Evolutionary conservation across 92 coral and sea anemone species (phyloP).

Genomic region (Phymanthus crucifer): DNA sequence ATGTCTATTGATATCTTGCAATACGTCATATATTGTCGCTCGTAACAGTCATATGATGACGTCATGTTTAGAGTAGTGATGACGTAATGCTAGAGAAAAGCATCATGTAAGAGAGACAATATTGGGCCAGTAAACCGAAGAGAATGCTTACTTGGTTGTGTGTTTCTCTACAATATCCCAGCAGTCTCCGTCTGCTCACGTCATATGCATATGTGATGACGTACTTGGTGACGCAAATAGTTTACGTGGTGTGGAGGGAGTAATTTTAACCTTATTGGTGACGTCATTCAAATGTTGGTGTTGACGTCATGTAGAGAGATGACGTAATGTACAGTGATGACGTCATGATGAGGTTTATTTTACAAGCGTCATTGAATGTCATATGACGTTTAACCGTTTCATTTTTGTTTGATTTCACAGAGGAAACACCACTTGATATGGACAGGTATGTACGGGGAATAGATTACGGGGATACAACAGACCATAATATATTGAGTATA

Average conservation of each 20-base stretch:
- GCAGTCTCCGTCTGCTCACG: background rate
- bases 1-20: background rate
- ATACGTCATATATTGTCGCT: background rate
- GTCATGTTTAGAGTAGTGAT: slow-evolving; percentile 38
- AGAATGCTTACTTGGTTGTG: slow-evolving; percentile 65
- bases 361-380: background rate
- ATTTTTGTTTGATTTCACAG: slow-evolving; percentile 10
- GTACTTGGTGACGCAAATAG: background rate
- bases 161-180: slow-evolving; percentile 46
- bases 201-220: background rate
- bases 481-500: no score
- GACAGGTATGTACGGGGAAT: slow-evolving; percentile 65
- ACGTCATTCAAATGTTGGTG: no score
- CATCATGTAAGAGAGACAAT: slow-evolving; percentile 16
- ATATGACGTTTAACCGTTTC: background rate
- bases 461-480: no score
- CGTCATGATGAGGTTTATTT: background rate
- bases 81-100: slow-evolving; percentile 66
- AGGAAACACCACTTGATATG: slow-evolving; percentile 62
- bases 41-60: slow-evolving; percentile 24
- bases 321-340: background rate
- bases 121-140: slow-evolving; percentile 80
- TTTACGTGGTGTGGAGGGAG: no score
- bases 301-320: background rate
- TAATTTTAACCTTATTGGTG: no score